phyloP scores from a whole-genome alignment of 2,888 invertebrate species.

The Erebia aethiops region DNA sequence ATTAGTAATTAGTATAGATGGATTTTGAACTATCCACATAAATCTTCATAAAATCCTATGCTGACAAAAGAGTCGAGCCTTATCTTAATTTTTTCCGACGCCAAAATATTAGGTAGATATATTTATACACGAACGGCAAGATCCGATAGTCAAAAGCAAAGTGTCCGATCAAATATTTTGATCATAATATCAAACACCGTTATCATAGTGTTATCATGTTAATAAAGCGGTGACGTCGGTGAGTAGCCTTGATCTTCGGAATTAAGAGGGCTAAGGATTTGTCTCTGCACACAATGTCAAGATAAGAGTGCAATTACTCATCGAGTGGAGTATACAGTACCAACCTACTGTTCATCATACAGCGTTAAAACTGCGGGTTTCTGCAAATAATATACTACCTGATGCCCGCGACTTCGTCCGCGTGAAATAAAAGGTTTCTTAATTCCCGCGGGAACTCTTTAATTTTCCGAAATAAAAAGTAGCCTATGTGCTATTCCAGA shows the following conservation, averaged over 20 bases:
- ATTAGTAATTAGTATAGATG: too few species aligned
- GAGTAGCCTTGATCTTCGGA: constrained; percentile 32
- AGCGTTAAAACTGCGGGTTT: not conserved
- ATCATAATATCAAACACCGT: constrained; percentile 25
- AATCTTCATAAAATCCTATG: not conserved
- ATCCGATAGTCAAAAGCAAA: constrained; percentile 25
- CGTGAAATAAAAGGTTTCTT: too few species aligned
- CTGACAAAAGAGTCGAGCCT: not conserved
- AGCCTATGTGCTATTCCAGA: too few species aligned
- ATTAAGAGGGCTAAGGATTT: constrained; percentile 21
- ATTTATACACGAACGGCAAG: constrained; percentile 15
- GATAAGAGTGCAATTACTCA: constrained; percentile 29
- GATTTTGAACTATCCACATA: not conserved
- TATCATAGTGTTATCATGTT: constrained; percentile 18
- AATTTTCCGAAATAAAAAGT: too few species aligned
- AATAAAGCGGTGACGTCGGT: constrained; percentile 22
- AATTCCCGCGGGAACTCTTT: too few species aligned
- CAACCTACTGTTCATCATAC: not conserved
- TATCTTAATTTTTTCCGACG: not conserved
- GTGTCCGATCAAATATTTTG: constrained; percentile 33
- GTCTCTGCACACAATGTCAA: constrained; percentile 24
- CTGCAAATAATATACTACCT: too few species aligned
- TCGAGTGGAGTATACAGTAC: not conserved
- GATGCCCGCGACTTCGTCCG: too few species aligned
- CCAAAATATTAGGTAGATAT: not conserved